Base-by-base conservation (phyloP, 2,888 invertebrate genomes). In the Anoncus sp. region DNA sequence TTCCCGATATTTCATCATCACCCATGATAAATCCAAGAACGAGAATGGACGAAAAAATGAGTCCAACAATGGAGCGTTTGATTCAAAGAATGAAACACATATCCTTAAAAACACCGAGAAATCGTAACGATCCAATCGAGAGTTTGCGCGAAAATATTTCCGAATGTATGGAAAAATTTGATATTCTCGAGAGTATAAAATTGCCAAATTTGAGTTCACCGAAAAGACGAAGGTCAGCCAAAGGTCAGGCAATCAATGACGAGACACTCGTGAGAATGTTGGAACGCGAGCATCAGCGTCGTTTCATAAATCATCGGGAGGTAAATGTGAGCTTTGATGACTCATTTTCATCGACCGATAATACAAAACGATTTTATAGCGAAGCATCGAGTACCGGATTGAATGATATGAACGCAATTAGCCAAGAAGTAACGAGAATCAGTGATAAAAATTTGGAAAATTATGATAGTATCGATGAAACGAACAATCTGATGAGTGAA, bases 11-110 rank as follows among this genome's bases (percentile, higher is more conserved):
- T n/a, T n/a, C n/a, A n/a, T n/a, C n/a, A n/a, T n/a, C n/a, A n/a
- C n/a, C n/a, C n/a, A n/a, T n/a, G n/a, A n/a, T n/a, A n/a, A 49
- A 16, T 20, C 9, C 27, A 43, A 55, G n/a, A 20, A 24, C 24
- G 10, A 71, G 24, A 7, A n/a, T 9, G 1, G 72, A 82, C 1
- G 43, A 66, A 6, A 63, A 18, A 43, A 77, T 75, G 79, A 80
- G 81, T 65, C 82, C 82, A 0, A 65, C 77, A 16, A 78, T 81
- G 74, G 77, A 70, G 31, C 79, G 73, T 63, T 65, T 82, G 2
- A 73, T 81, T 3, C 35, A 75, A 12, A 62, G 78, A 24, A 55
- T 81, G 59, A 57, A 67, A 16, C 14, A 1, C 12, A 22, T 77
- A 22, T 9, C 55, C 18, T 20, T 67, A n/a, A 57, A 49, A 14